Evolutionary conservation across 2,113 vertebrate species (phyloP).

Genomic region (Cinclus cinclus): DNA sequence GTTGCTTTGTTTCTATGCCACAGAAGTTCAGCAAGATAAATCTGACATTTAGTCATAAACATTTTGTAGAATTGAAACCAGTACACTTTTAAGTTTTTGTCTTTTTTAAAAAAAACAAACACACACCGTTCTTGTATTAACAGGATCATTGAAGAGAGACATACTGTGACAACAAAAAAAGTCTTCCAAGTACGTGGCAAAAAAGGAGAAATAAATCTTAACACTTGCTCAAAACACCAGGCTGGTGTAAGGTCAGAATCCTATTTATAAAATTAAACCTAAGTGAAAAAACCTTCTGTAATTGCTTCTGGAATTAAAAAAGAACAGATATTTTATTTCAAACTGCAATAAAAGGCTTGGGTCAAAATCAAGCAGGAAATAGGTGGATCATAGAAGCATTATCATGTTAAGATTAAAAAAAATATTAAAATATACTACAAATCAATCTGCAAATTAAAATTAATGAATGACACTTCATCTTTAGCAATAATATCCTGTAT

Average conservation of each 20-base stretch:
- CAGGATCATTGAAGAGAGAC: not conserved
- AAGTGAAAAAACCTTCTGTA: not conserved
- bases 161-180: not conserved
- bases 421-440: constrained; percentile 72
- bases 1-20: not conserved
- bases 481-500: constrained; percentile 46
- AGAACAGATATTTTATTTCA: constrained; percentile 34
- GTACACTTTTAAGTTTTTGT: not conserved
- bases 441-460: constrained; percentile 53
- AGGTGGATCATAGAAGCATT: constrained; percentile 43
- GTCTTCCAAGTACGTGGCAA: not conserved
- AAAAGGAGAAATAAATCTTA: not conserved
- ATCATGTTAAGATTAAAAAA: constrained; percentile 55
- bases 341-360: constrained; percentile 31
- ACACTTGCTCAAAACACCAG: not conserved
- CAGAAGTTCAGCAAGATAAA: not conserved
- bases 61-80: not conserved
- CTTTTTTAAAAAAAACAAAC: not conserved
- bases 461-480: constrained; percentile 51
- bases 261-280: not conserved
- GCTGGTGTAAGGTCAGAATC: not conserved
- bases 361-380: constrained; percentile 62
- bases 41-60: not conserved
- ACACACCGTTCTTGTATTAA: not conserved
- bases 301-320: constrained; percentile 31